Evolutionary conservation across 2,797 vertebrate genomes (phyloP), one percentile per base, ranked within the genome.

Genomic region (Chanos chanos): DNA sequence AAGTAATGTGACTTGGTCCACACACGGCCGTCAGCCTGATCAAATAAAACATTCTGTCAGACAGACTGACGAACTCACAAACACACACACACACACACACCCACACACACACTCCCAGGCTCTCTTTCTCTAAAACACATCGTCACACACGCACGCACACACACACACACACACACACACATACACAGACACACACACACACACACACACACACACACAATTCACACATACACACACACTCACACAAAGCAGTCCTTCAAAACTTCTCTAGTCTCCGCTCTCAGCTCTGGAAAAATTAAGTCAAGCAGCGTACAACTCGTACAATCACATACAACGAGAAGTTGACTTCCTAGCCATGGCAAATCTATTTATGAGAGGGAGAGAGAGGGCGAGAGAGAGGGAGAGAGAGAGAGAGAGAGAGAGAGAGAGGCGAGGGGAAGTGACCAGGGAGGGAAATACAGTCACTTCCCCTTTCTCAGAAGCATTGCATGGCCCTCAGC

Each of bases 391-490:
- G 75, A 81, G 82, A 6, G 19, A 1, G 44, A 30, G 9, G 21
- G 18, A 44, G 54, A 12, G 36, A 79, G 76, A 54, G 34, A 33
- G 47, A 19, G 28, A 55, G 41, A 62, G 47, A 24, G 27, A 58
- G 40, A 4, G 9, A 25, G 78, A 77, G 78, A 83, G 63, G 56
- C 71, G 78, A 76, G 76, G 79, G n/a, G n/a, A 71, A 73, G 25
- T 80, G 78, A 81, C 59, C 70, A 70, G 76, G 81, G 78, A 77
- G 74, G 78, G 72, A 70, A 78, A 76, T 75, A 83, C 68, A 87
- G 83, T 90, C 79, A 89, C 82, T 90, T 90, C 80, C 89, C 89
- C 89, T 88, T 91, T 89, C 81, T 81, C 77, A 74, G 52, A 86
- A 86, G 83, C 74, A 75, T 77, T 83, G 80, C 40, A 73, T 15